Evolutionary conservation across 2,797 vertebrate species (phyloP), one percentile per base, ranked within the genome.

Genomic region (Cirrhinus mrigala): DNA sequence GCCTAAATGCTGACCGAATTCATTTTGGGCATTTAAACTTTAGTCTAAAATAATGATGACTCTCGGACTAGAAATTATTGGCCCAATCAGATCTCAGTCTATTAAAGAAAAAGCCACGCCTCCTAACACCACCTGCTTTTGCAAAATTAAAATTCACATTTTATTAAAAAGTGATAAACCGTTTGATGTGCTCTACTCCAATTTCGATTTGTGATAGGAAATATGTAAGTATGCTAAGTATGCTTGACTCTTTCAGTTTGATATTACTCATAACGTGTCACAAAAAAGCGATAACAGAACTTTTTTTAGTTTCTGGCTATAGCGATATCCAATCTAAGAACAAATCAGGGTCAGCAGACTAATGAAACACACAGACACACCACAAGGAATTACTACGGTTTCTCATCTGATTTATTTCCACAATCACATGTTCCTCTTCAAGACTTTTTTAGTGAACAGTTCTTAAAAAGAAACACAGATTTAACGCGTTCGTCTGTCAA

Each of bases 371-470:
- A n/a, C 24, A 52, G 7, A 66, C 4, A 52, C 11, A 14, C 44
- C 16, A 15, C 4, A 68, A 52, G n/a, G 3, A 37, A 70, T 70
- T n/a, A 22, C 37, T n/a, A 70, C 11, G 46, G 27, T 79, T 60
- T 78, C 37, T 44, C 56, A 46, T 8, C 15, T 46, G 76, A 79
- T 79, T 79, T 79, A 79, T 79, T 79, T 64, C n/a, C 58, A 62
- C 20, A 64, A 64, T 48, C n/a, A 62, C 20, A 62, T 46, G 56
- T 44, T 62, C 76, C n/a, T 60, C 75, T 27, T 46, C 27, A 46
- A 18, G 37, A 58, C 2, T 16, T 77, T 6, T 40, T 60, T 7
- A 24, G 37, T 27, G 4, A 62, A 24, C 22, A 24, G 8, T 58
- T 44, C 11, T 40, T 58, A n/a, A 22, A 0, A 33, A 56, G 54